Base-by-base conservation (phyloP, 2,888 invertebrate genomes). In the Epistrophe eligans region DNA sequence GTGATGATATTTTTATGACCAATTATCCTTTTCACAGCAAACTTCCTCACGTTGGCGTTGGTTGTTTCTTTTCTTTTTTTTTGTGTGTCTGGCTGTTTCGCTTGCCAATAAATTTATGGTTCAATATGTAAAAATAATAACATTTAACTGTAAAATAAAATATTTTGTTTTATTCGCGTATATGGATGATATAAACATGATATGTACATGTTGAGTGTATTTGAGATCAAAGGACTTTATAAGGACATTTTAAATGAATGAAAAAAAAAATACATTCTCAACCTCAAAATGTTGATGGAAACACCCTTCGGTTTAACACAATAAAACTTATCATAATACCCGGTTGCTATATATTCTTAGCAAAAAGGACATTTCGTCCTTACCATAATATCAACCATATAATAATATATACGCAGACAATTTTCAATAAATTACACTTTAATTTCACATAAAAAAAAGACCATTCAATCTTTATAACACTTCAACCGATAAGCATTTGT, bases 1-100 rank as follows among this genome's bases (percentile, higher is more conserved):
- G 73, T 81, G 84, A 70, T 73, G 84, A 85, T 77, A 60, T 77
- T 85, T 85, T 85, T 81, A 81, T 81, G 81, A 81, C 73, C 81
- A 85, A 85, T 85, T 85, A 85, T 85, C 77, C 77, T 57, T 81
- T 76, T 73, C 73, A 73, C 73, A 70, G 48, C 60, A 70, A 28
- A 60, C 70, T 55, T 81, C 45, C 81, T 40, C 40, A 57, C 40
- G 57, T 38, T 79, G 73, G 2, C 24, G 1, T 24, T 24, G n/a
- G n/a, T 24, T 9, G 58, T 50, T 9, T 15, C 2, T 24, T 35
- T 8, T 11, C 13, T 17, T 19, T 19, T 7, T 17, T 38, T 11
- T 60, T 11, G 24, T 24, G 24, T 24, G 24, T 24, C 24, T 0
- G 13, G 0, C 8, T 60, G 17, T 19, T 24, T 40, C 13, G 13